These are phyloP conservation scores for Theretra japonica DNA, from an alignment of 2,888 invertebrate genomes.

Conservation along the genomic window DNA sequence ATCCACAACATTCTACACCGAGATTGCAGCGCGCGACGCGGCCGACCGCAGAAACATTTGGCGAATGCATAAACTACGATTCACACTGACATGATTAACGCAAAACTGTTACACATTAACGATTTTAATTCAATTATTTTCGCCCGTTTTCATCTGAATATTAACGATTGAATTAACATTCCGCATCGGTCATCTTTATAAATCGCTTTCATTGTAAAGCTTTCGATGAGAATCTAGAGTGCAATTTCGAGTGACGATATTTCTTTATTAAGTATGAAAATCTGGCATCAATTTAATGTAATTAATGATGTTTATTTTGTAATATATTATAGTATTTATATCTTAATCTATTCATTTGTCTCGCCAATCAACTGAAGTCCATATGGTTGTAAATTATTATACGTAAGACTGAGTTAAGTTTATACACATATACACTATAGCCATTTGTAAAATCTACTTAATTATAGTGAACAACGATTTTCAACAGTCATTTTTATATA, in stretches of 20 bases:
- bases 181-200: conserved; percentile 17
- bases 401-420: too few species aligned
- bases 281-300: background rate
- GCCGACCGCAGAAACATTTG: conserved; percentile 51
- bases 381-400: too few species aligned
- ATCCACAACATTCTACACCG: conserved; percentile 44
- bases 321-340: too few species aligned
- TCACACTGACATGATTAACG: conserved; percentile 62
- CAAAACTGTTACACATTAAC: conserved; percentile 51
- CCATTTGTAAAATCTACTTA: too few species aligned
- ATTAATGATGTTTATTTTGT: background rate
- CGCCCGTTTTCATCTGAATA: conserved; percentile 31
- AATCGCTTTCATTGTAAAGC: background rate
- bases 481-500: too few species aligned
- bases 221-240: background rate
- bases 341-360: too few species aligned
- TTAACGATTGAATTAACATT: conserved; percentile 19
- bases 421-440: too few species aligned
- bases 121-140: conserved; percentile 49
- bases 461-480: too few species aligned
- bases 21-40: conserved; percentile 31
- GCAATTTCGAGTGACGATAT: background rate
- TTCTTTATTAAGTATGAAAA: too few species aligned
- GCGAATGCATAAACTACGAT: conserved; percentile 54
- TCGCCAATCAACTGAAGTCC: too few species aligned